Evolutionary conservation across 2,888 invertebrate species (phyloP).

Genomic region (Drosophila nr. perissopoda): DNA sequence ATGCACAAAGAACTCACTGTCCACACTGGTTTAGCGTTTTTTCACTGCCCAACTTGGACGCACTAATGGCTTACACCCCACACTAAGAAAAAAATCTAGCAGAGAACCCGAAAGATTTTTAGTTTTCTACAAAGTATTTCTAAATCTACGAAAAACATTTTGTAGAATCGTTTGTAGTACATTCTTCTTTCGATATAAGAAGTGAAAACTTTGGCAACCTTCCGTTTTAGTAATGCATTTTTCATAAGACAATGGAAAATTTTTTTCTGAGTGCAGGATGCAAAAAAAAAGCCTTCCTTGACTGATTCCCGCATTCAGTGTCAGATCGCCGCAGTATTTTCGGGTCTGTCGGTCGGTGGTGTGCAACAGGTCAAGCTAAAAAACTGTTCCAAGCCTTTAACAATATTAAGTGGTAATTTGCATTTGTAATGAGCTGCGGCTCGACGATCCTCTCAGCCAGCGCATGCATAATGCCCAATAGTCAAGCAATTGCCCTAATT

Average conservation of each 20-base stretch:
- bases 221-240: background rate
- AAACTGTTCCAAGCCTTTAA: constrained; percentile 44
- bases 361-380: constrained; percentile 9
- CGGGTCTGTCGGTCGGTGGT: constrained; percentile 5
- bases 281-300: constrained; percentile 32
- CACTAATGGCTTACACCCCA: constrained; percentile 52
- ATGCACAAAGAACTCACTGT: constrained; percentile 68
- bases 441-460: constrained; percentile 38
- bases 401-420: constrained; percentile 76
- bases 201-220: background rate
- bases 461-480: constrained; percentile 62
- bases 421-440: constrained; percentile 73
- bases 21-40: constrained; percentile 54
- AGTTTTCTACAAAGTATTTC: background rate
- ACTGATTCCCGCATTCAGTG: constrained; percentile 44
- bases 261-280: background rate
- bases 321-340: constrained; percentile 46
- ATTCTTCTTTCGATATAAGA: background rate
- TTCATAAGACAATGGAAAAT: background rate
- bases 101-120: background rate
- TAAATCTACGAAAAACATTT: background rate
- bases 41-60: constrained; percentile 28
- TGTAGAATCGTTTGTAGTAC: background rate
- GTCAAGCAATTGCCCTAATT: constrained; percentile 76
- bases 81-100: background rate